These are phyloP conservation scores for Eurystomus glaucurus DNA, from an alignment of 2,797 vertebrate genomes.

Conservation along the genomic window DNA sequence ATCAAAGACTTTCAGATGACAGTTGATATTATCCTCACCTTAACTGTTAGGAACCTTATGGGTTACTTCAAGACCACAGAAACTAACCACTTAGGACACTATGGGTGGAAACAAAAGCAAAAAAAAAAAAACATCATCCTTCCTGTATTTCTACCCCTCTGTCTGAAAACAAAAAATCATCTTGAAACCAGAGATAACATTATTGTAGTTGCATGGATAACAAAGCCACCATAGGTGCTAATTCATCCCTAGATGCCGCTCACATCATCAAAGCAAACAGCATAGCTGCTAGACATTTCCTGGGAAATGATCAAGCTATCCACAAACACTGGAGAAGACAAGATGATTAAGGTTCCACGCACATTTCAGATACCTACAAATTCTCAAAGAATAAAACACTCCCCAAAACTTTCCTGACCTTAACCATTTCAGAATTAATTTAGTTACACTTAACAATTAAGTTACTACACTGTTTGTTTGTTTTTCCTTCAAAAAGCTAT, in stretches of 20 bases:
- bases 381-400: neutral
- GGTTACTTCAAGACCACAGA: neutral
- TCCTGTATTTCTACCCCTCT: neutral
- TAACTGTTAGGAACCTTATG: neutral
- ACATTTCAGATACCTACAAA: slow-evolving; percentile 5
- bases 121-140: neutral
- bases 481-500: neutral
- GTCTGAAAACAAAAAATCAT: neutral
- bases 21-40: neutral
- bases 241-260: neutral
- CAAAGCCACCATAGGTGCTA: neutral
- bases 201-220: neutral
- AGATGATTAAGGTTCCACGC: neutral
- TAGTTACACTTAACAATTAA: neutral
- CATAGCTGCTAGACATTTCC: slow-evolving; percentile 12
- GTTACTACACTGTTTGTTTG: no score
- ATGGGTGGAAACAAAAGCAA: neutral
- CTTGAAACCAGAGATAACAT: neutral
- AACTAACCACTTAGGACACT: neutral
- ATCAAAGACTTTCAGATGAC: neutral
- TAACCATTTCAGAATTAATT: neutral
- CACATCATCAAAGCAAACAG: slow-evolving; percentile 6
- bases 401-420: neutral
- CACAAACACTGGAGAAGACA: slow-evolving; percentile 42
- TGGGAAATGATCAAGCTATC: slow-evolving; percentile 22